Percentiles rank a stretch among this genome's conserved stretches.
These are phyloP conservation scores for Trichonephila inaurata DNA, from an alignment of 1,140 invertebrate genomes.

Conservation along the genomic window DNA sequence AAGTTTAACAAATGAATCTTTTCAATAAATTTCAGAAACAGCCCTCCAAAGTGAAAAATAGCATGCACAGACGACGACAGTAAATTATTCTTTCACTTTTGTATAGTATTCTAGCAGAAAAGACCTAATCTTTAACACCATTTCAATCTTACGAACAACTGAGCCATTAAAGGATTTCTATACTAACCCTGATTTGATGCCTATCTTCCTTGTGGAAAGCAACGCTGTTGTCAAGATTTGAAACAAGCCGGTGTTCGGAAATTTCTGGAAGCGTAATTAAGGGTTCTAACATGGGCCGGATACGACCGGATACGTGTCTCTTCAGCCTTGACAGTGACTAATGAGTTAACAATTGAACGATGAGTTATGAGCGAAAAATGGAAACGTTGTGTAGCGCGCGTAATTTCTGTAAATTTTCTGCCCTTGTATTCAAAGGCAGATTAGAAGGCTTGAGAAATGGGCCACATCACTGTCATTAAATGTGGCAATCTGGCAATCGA, in stretches of 20 bases:
- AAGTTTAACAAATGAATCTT: too few relatives aligned
- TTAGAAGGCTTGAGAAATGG: slow-evolving; percentile 13
- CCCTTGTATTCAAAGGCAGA: slow-evolving; percentile 58
- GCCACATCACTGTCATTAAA: slow-evolving; percentile 35
- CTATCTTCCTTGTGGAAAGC: background rate
- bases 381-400: slow-evolving; percentile 5
- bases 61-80: too few relatives aligned
- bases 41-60: too few relatives aligned
- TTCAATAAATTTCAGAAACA: too few relatives aligned
- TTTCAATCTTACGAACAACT: too few relatives aligned
- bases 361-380: slow-evolving; percentile 73
- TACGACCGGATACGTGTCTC: slow-evolving; percentile 56
- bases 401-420: slow-evolving; percentile 19
- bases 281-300: slow-evolving; percentile 42
- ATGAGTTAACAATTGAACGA: slow-evolving; percentile 74
- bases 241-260: slow-evolving; percentile 45
- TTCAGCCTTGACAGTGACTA: slow-evolving; percentile 66
- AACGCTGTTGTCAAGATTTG: slow-evolving; percentile 60
- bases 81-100: too few relatives aligned
- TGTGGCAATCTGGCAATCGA: slow-evolving; percentile 16
- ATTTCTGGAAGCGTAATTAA: slow-evolving; percentile 61
- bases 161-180: slow-evolving; percentile 16
- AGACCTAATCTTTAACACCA: too few relatives aligned
- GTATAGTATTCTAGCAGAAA: too few relatives aligned
- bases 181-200: background rate